Percentiles rank a stretch among this genome's conserved stretches.
phyloP scores from a whole-genome alignment of 2,888 invertebrate species.

The Drosophila histrio region DNA sequence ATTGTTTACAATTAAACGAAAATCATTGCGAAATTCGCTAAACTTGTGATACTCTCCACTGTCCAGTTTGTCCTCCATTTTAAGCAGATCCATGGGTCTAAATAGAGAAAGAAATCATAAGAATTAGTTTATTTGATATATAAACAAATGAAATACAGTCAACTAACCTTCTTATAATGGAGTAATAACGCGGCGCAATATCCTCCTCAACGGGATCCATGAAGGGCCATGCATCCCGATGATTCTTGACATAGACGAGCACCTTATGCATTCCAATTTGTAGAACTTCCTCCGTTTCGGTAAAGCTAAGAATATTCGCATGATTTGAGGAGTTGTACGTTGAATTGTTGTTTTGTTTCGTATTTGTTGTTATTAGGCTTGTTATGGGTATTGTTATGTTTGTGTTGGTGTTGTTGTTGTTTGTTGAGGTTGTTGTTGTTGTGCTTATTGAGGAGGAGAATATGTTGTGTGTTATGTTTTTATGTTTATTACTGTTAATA shows the following conservation, averaged over 20 bases:
- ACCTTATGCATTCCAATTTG: constrained; percentile 97
- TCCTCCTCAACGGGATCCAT: constrained; percentile 96
- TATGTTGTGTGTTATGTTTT: constrained; percentile 37
- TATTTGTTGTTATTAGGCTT: constrained; percentile 69
- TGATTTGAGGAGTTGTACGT: constrained; percentile 82
- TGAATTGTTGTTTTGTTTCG: constrained; percentile 58
- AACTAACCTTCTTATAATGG: constrained; percentile 87
- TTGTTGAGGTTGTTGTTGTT: constrained; percentile 29
- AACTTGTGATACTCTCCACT: constrained; percentile 91
- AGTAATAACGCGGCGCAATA: constrained; percentile 94
- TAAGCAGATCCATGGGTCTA: constrained; percentile 93
- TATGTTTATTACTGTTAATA: constrained; percentile 63
- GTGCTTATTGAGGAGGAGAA: constrained; percentile 25
- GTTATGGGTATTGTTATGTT: constrained; percentile 53
- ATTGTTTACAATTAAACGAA: constrained; percentile 96
- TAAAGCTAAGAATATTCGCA: constrained; percentile 87
- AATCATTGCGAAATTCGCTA: constrained; percentile 93
- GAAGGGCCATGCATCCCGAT: constrained; percentile 97
- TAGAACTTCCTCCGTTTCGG: constrained; percentile 92
- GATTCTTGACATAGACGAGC: constrained; percentile 92
- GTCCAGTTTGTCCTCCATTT: constrained; percentile 94
- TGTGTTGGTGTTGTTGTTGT: constrained; percentile 37
- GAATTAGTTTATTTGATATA: not conserved
- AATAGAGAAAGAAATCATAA: not conserved
- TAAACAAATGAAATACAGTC: not conserved